These are phyloP conservation scores for Campylorhamphus procurvoides DNA, from an alignment of 2,113 vertebrate genomes.

Conservation along the genomic window DNA sequence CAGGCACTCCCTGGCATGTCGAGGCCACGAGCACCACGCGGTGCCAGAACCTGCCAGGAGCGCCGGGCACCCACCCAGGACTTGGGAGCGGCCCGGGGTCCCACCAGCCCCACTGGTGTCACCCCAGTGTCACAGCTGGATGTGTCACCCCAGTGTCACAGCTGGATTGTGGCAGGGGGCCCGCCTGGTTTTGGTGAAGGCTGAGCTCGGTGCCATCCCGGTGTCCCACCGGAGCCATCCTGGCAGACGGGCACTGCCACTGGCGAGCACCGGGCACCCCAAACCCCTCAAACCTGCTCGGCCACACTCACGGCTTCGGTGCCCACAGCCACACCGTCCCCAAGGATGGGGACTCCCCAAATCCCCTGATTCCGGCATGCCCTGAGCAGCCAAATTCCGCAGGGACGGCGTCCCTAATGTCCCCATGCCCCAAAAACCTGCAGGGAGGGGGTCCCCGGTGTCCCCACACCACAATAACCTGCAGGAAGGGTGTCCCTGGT, in stretches of 20 bases:
- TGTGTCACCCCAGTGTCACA: fast-evolving
- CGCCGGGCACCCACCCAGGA: fast-evolving
- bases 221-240: background rate
- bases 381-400: background rate
- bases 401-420: fast-evolving
- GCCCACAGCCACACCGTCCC: background rate
- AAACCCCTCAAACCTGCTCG: fast-evolving
- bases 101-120: fast-evolving
- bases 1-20: background rate
- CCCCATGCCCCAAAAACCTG: background rate
- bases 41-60: background rate
- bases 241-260: fast-evolving
- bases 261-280: background rate
- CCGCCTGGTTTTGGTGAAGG: background rate
- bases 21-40: fast-evolving
- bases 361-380: fast-evolving
- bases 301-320: fast-evolving
- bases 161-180: fast-evolving
- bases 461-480: background rate
- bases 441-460: fast-evolving
- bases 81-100: background rate
- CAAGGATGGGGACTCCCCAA: background rate
- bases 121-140: fast-evolving
- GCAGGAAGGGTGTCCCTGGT: fast-evolving
- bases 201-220: background rate